These are phyloP conservation scores for Aplochiton taeniatus DNA, from an alignment of 2,797 vertebrate species.

Conservation along the genomic window DNA sequence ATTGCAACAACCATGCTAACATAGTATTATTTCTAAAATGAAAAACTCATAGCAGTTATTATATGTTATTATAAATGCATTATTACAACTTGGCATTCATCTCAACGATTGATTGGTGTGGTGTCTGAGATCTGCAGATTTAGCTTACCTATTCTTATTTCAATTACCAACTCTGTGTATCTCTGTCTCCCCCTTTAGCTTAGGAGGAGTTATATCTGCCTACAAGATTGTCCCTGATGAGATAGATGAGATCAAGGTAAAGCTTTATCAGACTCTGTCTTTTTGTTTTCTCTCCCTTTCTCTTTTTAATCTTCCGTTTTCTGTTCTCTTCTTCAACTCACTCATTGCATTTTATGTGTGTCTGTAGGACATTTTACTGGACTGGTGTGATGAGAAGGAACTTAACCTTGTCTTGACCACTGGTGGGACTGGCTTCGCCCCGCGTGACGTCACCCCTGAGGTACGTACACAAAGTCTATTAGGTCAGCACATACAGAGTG, in stretches of 20 bases:
- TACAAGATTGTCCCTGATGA: constrained; percentile 99
- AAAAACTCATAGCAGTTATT: too few species aligned
- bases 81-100: too few species aligned
- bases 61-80: too few species aligned
- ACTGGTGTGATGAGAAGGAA: constrained; percentile 98
- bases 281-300: too few species aligned
- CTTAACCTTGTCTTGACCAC: constrained; percentile 98
- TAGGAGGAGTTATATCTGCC: constrained; percentile 93
- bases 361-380: constrained; percentile 90
- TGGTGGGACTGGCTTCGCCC: constrained; percentile 97
- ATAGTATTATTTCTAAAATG: too few species aligned
- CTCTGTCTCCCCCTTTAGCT: constrained; percentile 76
- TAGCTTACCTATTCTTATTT: too few species aligned
- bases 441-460: constrained; percentile 98
- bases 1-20: not conserved
- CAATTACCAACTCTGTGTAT: not conserved
- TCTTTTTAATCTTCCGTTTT: not conserved
- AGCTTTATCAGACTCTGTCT: not conserved
- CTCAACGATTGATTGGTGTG: too few species aligned
- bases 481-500: not conserved
- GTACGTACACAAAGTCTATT: constrained; percentile 61
- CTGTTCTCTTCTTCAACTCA: not conserved
- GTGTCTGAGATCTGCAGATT: too few species aligned
- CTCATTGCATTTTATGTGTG: not conserved
- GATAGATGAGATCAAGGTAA: constrained; percentile 98